These are phyloP conservation scores for Manacus vitellinus DNA, from an alignment of 2,113 vertebrate species.

Conservation along the genomic window DNA sequence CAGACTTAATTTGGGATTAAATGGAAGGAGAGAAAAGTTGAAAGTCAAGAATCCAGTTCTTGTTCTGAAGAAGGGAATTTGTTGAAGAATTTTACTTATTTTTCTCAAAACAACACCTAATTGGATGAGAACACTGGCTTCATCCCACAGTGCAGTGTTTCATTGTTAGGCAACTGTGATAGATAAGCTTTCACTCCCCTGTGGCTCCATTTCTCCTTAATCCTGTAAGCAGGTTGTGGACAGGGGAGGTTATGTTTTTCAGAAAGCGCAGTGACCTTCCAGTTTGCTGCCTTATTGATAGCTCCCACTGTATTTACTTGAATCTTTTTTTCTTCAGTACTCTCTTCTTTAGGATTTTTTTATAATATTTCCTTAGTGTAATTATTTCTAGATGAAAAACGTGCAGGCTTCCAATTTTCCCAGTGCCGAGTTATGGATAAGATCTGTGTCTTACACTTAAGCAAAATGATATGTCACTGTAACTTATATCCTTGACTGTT, in stretches of 20 bases:
- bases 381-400: neutral
- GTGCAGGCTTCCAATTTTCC: neutral
- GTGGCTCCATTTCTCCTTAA: neutral
- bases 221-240: neutral
- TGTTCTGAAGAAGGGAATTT: neutral
- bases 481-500: neutral
- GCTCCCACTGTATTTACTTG: neutral
- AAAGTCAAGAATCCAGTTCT: neutral
- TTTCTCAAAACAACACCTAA: neutral
- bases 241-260: fast-evolving
- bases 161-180: neutral
- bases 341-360: neutral
- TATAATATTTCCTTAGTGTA: neutral
- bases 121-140: neutral
- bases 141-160: neutral
- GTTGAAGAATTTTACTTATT: neutral
- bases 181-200: neutral
- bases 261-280: neutral
- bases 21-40: neutral
- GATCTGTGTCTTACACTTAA: neutral
- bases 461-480: neutral
- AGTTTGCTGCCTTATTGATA: neutral
- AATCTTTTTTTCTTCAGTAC: neutral
- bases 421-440: neutral
- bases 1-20: neutral